A percentile compares a stretch with the other conserved stretches of the same genome.
These are phyloP conservation scores for Raja brachyura DNA, from an alignment of 2,113 vertebrate genomes.

Conservation along the genomic window DNA sequence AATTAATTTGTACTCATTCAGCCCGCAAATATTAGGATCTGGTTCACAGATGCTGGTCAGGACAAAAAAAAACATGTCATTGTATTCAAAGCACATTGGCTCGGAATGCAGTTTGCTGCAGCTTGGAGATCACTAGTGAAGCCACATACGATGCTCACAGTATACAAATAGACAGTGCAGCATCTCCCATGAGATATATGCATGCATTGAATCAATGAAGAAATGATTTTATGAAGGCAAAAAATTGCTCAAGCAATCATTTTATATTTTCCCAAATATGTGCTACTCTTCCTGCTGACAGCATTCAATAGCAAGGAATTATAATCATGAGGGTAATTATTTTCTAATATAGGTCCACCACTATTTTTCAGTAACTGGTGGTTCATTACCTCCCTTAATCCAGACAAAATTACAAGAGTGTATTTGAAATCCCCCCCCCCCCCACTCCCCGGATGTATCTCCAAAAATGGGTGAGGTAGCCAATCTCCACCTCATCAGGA, in stretches of 20 bases:
- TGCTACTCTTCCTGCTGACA: background rate
- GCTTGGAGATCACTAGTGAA: background rate
- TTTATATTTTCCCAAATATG: background rate
- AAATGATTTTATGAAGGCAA: background rate
- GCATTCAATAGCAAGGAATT: background rate
- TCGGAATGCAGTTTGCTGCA: background rate
- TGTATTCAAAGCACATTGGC: background rate
- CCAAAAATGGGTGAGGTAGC: no score
- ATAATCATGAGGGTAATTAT: background rate
- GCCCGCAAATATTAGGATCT: background rate
- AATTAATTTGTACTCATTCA: background rate
- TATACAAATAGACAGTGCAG: background rate
- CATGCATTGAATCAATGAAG: background rate
- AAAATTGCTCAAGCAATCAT: background rate
- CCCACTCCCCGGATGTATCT: no score
- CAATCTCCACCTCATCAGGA: no score
- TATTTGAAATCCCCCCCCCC: no score
- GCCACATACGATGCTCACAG: background rate
- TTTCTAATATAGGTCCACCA: no score
- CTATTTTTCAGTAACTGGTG: no score
- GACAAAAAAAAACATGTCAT: background rate
- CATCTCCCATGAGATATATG: background rate
- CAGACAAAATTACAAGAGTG: no score
- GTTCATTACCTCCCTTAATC: no score
- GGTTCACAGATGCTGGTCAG: background rate